These are phyloP conservation scores for Girardinichthys multiradiatus DNA, from an alignment of 2,113 vertebrate genomes.

Conservation along the genomic window DNA sequence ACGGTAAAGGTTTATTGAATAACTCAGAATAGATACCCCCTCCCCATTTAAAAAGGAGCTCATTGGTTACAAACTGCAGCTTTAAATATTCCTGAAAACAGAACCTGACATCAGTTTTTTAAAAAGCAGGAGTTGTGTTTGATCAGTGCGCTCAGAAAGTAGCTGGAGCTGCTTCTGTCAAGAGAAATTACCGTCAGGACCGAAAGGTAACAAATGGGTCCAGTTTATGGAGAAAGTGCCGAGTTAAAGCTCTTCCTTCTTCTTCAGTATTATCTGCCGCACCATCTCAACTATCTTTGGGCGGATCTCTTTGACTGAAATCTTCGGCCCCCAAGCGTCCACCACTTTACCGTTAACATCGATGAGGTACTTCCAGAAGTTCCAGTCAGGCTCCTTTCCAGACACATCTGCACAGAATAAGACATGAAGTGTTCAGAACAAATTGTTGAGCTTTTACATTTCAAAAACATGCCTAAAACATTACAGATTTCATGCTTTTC, in stretches of 20 bases:
- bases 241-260: constrained; percentile 89
- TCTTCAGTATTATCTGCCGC: constrained; percentile 91
- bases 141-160: constrained; percentile 41
- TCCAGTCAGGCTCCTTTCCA: constrained; percentile 94
- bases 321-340: constrained; percentile 89
- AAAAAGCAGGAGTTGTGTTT: constrained; percentile 10
- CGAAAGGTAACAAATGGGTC: neutral
- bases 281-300: constrained; percentile 88
- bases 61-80: constrained; percentile 3
- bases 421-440: neutral
- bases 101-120: neutral
- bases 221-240: neutral
- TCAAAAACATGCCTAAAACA: no score
- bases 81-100: neutral
- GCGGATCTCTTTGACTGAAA: constrained; percentile 88
- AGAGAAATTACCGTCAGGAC: neutral
- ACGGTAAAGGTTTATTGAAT: constrained; percentile 51
- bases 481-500: neutral
- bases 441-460: no score
- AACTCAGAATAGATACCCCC: constrained; percentile 4
- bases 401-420: constrained; percentile 81
- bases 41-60: neutral
- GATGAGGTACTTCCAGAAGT: constrained; percentile 98
- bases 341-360: constrained; percentile 88
- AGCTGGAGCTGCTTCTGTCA: neutral